phyloP scores from a whole-genome alignment of 1,140 invertebrate species.

The Linepithema humile region DNA sequence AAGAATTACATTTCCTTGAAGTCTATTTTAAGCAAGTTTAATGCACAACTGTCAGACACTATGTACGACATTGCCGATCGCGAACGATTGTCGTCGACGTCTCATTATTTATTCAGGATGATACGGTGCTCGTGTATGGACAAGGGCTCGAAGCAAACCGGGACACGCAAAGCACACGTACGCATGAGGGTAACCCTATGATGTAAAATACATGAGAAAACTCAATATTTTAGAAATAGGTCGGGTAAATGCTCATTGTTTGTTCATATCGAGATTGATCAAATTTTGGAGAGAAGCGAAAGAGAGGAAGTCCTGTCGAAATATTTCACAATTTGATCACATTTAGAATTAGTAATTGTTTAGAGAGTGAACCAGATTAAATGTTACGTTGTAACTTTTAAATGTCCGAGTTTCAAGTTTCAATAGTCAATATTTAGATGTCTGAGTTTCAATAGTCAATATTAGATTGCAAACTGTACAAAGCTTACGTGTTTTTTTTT shows the following conservation, averaged over 20 bases:
- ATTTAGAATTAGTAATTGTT: neutral
- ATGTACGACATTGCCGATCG: neutral
- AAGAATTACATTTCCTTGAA: no score
- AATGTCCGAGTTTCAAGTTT: no score
- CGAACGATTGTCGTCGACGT: slow-evolving; percentile 18
- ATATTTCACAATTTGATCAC: neutral
- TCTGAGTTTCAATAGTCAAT: neutral
- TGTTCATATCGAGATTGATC: neutral
- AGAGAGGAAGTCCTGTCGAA: neutral
- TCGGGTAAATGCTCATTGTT: slow-evolving; percentile 33
- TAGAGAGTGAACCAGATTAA: neutral
- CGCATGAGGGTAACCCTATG: neutral
- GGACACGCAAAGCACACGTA: neutral
- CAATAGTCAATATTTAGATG: no score
- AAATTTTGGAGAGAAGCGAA: neutral
- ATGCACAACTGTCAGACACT: neutral
- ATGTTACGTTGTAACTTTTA: no score
- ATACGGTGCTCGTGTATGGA: slow-evolving; percentile 15
- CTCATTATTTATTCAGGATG: slow-evolving; percentile 9
- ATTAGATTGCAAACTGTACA: neutral
- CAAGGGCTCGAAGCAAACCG: slow-evolving; percentile 3
- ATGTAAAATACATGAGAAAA: slow-evolving; percentile 22
- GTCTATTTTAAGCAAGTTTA: neutral
- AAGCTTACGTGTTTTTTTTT: neutral
- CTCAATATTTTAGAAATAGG: slow-evolving; percentile 47